These are phyloP conservation scores for Nycteola revayana DNA, from an alignment of 2,888 invertebrate species.

Conservation along the genomic window DNA sequence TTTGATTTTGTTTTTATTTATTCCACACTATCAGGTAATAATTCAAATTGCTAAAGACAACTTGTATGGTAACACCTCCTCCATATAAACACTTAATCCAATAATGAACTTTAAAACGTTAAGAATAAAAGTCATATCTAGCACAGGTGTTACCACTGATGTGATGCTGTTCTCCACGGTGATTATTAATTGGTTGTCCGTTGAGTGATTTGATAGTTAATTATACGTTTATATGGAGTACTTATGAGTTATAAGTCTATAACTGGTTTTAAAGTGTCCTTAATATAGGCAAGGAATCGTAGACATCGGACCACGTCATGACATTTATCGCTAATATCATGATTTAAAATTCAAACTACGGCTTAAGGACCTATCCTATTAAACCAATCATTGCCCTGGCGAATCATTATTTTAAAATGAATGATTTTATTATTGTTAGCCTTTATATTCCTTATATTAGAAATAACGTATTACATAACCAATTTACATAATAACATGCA, in stretches of 20 bases:
- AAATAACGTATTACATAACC: too few species aligned
- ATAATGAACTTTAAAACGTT: background rate
- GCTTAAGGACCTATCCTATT: too few species aligned
- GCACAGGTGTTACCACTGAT: background rate
- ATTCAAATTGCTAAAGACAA: conserved; percentile 34
- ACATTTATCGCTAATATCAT: too few species aligned
- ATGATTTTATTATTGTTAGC: too few species aligned
- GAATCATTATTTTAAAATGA: too few species aligned
- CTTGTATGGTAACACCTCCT: conserved; percentile 6
- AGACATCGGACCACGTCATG: too few species aligned
- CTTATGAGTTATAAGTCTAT: conserved; percentile 27
- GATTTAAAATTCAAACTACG: too few species aligned
- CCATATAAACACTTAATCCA: background rate
- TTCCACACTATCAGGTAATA: conserved; percentile 30
- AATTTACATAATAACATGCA: too few species aligned
- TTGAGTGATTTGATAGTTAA: conserved; percentile 34
- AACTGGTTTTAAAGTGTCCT: conserved; percentile 22
- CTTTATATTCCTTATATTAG: too few species aligned
- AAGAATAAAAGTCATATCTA: background rate
- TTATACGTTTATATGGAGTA: conserved; percentile 28
- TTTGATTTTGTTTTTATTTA: conserved; percentile 40
- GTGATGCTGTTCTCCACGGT: conserved; percentile 5
- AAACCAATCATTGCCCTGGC: too few species aligned
- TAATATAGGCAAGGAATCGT: too few species aligned
- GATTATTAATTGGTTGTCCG: conserved; percentile 34